Percentiles rank a stretch among this genome's conserved stretches.
Conservation (phyloP, 1,140 invertebrate species). For the Brachionus manjavacas region DNA sequence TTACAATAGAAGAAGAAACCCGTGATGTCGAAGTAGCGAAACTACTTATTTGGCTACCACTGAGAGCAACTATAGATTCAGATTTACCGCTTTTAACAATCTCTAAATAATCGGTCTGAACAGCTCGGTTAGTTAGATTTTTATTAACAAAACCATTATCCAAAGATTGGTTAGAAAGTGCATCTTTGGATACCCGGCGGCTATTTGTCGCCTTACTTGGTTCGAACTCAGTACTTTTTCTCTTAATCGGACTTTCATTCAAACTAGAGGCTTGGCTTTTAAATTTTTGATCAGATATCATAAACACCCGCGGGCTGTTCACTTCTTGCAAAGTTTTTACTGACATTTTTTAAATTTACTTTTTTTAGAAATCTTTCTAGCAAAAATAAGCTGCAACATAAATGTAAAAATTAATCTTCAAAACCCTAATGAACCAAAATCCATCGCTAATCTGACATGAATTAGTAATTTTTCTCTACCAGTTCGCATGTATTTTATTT, state of each 20-base stretch:
- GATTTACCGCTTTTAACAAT: constrained; percentile 16
- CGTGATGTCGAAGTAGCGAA: constrained; percentile 8
- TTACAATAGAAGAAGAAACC: neutral
- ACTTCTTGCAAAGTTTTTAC: neutral
- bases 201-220: neutral
- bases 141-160: neutral
- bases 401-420: constrained; percentile 4
- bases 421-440: constrained; percentile 6
- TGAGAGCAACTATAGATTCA: constrained; percentile 17
- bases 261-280: constrained; percentile 8
- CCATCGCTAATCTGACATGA: constrained; percentile 20
- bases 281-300: constrained; percentile 2
- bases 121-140: neutral
- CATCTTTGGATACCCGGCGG: neutral
- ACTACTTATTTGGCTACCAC: constrained; percentile 40
- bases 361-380: neutral
- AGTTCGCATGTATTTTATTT: neutral
- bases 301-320: neutral
- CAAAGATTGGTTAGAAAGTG: neutral
- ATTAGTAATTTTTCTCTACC: neutral
- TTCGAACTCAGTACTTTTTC: neutral
- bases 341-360: neutral
- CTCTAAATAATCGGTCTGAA: constrained; percentile 24
- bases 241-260: neutral
- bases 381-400: neutral